Conservation (phyloP, 2,888 invertebrate species). For the Autographa gamma region DNA sequence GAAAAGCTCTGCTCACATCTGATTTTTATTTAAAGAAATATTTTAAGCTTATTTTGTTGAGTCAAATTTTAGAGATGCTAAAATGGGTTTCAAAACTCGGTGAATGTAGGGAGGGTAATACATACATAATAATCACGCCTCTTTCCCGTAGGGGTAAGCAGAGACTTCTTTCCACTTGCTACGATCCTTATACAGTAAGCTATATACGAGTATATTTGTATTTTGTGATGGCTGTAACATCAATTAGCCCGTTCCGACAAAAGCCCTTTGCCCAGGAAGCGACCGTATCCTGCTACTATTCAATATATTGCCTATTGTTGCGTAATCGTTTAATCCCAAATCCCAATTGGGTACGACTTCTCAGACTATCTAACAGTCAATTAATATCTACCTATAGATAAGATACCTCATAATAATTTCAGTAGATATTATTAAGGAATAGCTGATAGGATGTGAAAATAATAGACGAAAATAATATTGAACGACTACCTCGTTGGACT, state of each 20-base stretch:
- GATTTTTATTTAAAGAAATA: background rate
- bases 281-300: slow-evolving; percentile 1
- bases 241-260: slow-evolving; percentile 1
- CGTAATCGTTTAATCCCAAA: background rate
- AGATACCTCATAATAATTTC: too few species aligned
- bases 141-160: too few species aligned
- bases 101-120: background rate
- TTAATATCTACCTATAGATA: background rate
- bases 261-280: slow-evolving; percentile 1
- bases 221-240: background rate
- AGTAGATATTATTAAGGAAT: too few species aligned
- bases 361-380: background rate
- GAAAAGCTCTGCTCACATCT: background rate
- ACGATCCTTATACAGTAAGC: too few species aligned
- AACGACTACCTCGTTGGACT: too few species aligned
- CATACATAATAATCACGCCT: too few species aligned
- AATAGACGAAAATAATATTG: too few species aligned
- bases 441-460: too few species aligned
- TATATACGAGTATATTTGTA: too few species aligned
- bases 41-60: background rate
- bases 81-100: background rate
- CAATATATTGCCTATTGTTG: slow-evolving; percentile 7
- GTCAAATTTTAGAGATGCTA: background rate
- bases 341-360: background rate
- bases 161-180: too few species aligned